Base-by-base conservation (phyloP, 2,888 invertebrate species). In the Cylloceria caligata region DNA sequence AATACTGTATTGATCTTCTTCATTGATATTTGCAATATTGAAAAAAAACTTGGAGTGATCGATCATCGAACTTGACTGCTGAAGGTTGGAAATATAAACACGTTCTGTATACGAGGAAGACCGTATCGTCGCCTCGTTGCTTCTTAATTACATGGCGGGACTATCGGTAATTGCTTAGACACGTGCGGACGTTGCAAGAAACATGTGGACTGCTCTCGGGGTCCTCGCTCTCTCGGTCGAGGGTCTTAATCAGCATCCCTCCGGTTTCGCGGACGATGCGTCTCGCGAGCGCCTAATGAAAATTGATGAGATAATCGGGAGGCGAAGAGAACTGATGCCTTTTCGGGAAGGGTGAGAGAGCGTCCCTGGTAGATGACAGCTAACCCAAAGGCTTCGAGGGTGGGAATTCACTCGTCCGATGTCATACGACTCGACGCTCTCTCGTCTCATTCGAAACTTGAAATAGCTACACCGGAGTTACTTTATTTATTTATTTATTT, bases 271-370 rank as follows among this genome's bases (percentile, higher is more conserved):
- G 77, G 77, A 81, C 85, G 87, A 87, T 87, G 87, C 86, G 86
- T 86, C 85, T 85, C 83, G 85, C 78, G 74, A 78, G 85, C 84
- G 86, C 88, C 85, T 91, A 91, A 91, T 91, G 91, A 91, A 91
- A 91, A 91, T 91, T 91, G 91, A 91, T 90, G 91, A 91, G 91
- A 91, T 90, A 88, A 89, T 90, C 88, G 77, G 73, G 80, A 72
- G 49, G 42, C 42, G 21, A 13, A 64, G 80, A 65, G 55, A 60
- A 27, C 74, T 57, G 47, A 69, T 73, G 57, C 49, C 67, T 73
- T 49, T 55, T 69, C 64, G 45, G 34, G 60, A 78, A 77, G 62
- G 57, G 57, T 55, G 65, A 62, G 62, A 62, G 47, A 62, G 60
- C 55, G 24, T 39, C 69, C 52, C 72, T 39, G 45, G 45, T 68